These are phyloP conservation scores for Cosmopolites sordidus DNA, from an alignment of 2,888 invertebrate genomes.

Conservation along the genomic window DNA sequence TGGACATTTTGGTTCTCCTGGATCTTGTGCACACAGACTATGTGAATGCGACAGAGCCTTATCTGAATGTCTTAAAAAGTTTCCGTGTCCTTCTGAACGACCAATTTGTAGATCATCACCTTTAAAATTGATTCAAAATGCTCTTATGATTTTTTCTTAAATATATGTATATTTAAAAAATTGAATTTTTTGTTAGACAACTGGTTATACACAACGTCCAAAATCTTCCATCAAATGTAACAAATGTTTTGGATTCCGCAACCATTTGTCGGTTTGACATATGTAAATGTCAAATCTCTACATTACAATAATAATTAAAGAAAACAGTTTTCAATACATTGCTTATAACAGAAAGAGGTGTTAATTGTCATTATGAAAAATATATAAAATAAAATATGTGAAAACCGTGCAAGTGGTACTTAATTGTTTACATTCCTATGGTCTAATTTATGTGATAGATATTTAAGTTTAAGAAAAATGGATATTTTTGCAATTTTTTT, in stretches of 20 bases:
- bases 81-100: slow-evolving; percentile 67
- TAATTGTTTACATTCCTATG: slow-evolving; percentile 28
- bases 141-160: slow-evolving; percentile 55
- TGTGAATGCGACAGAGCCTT: slow-evolving; percentile 81
- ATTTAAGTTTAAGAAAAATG: slow-evolving; percentile 34
- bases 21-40: slow-evolving; percentile 70
- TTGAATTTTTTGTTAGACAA: too few relatives aligned
- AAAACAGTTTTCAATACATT: not conserved
- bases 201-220: too few relatives aligned
- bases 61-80: slow-evolving; percentile 72
- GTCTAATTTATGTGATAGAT: slow-evolving; percentile 33
- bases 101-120: slow-evolving; percentile 72
- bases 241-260: too few relatives aligned
- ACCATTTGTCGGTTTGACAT: too few relatives aligned
- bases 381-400: not conserved
- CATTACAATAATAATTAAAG: not conserved
- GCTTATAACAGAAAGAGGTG: not conserved
- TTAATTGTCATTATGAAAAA: not conserved
- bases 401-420: not conserved
- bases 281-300: too few relatives aligned
- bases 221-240: too few relatives aligned
- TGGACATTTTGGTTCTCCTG: slow-evolving; percentile 55
- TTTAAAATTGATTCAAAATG: slow-evolving; percentile 68
- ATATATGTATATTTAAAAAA: too few relatives aligned
- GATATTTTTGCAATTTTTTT: slow-evolving; percentile 49